These are phyloP conservation scores for Gryon sp. DNA, from an alignment of 1,140 invertebrate species.

Conservation along the genomic window DNA sequence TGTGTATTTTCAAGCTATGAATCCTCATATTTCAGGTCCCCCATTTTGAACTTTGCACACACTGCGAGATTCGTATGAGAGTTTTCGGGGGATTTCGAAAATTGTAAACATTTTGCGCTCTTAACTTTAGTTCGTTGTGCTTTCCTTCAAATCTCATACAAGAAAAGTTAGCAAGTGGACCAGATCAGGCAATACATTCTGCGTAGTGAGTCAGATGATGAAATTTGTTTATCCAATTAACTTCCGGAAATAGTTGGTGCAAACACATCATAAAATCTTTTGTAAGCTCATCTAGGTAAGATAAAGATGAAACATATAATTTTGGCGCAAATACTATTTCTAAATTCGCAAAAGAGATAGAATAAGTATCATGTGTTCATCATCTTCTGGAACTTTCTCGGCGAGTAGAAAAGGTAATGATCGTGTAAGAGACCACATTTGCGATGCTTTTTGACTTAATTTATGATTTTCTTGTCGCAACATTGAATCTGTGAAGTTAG, in stretches of 20 bases:
- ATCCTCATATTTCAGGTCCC: conserved; percentile 11
- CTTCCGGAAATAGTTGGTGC: conserved; percentile 14
- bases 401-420: conserved; percentile 21
- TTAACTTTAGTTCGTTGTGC: conserved; percentile 20
- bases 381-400: conserved; percentile 16
- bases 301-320: background rate
- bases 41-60: conserved; percentile 31
- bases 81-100: conserved; percentile 43
- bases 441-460: conserved; percentile 32
- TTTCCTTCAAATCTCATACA: conserved; percentile 38
- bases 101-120: conserved; percentile 32
- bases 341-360: conserved; percentile 4
- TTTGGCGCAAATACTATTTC: conserved; percentile 18
- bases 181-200: conserved; percentile 19
- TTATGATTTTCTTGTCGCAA: background rate
- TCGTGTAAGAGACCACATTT: conserved; percentile 35
- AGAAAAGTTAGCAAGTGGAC: conserved; percentile 1
- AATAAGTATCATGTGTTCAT: conserved; percentile 11
- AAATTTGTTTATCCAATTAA: conserved; percentile 23
- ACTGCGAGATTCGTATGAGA: conserved; percentile 27
- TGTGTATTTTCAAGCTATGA: background rate
- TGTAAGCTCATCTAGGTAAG: conserved; percentile 10
- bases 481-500: background rate
- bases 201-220: conserved; percentile 18
- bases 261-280: conserved; percentile 7